Evolutionary conservation across 1,140 invertebrate species (phyloP), one percentile per base, ranked within the genome.

Genomic region (Drosophila biarmipes): DNA sequence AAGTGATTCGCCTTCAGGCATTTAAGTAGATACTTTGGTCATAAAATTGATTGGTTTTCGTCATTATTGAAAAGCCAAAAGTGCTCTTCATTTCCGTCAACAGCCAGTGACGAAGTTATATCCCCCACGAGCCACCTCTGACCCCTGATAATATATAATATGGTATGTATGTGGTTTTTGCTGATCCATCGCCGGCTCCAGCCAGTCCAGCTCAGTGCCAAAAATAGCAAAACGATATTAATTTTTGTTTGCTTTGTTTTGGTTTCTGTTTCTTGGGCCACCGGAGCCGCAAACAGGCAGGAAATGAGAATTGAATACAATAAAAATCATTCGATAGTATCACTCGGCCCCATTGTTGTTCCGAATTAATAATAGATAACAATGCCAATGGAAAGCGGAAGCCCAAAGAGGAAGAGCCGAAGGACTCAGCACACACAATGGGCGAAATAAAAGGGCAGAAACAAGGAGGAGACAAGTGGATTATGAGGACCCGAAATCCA

Each of bases 301-400:
- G 69, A 82, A 89, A 73, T 87, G 78, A 69, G 82, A 72, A 87
- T 86, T 87, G 78, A 75, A 87, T 81, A 81, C 78, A 82, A 75
- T 87, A 78, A 85, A 85, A 85, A 63, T 80, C 71, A 72, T 81
- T 75, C 45, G 72, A 46, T 62, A 68, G 64, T 62, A 73, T 75
- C 63, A 78, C 64, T 57, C 17, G n/a, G 15, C 40, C 21, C 42
- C 40, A 40, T 75, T 71, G 45, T 52, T 80, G 55, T 31, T 58
- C 27, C 51, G 78, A 85, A 85, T 85, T 80, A 85, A 85, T 86
- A 86, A 86, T 69, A 69, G 81, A 86, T 86, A 86, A 86, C 68
- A 86, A 86, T 69, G 63, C 56, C n/a, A 37, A 15, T 51, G 29
- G 27, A 56, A 31, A 63, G 48, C 51, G 49, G 57, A 74, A 42